Evolutionary conservation across 2,797 vertebrate genomes (phyloP), one percentile per base, ranked within the genome.

Genomic region (Euthynnus affinis): DNA sequence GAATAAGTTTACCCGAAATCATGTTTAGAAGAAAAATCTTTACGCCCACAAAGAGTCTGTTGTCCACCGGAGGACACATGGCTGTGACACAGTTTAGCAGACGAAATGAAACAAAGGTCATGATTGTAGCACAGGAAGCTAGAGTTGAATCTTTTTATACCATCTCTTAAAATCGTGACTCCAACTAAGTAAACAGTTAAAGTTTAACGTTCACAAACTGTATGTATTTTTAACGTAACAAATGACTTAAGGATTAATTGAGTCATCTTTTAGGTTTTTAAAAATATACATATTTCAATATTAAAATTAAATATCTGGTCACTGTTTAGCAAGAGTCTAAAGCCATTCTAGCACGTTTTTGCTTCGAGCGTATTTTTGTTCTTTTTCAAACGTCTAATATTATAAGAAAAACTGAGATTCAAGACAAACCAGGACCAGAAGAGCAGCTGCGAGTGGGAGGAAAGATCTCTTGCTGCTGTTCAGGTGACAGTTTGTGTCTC

Each of bases 131-230:
- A 12, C 52, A 27, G 17, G 62, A 49, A 59, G 44, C 12, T 51
- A 2, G 3, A 70, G 34, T 49, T 60, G 3, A 63, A 51, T 25
- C 52, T 29, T 1, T 46, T 68, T 51, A 6, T 44, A 59, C 25
- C 14, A 40, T 78, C 74, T 82, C 56, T 71, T 32, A 66, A 74
- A 22, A 46, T 4, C 12, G 0, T 46, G 12, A 20, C 65, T 66
- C 17, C 3, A 49, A 60, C 52, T 49, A 14, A 80, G 29, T 51
- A 67, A 71, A 76, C 60, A 34, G 52, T 66, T 59, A 1, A 18
- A 46, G 67, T 69, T 69, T 52, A 37, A 82, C 79, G 71, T 76
- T 76, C 74, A 80, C 32, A n/a, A n/a, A n/a, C n/a, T n/a, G n/a
- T n/a, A n/a, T n/a, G n/a, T n/a, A n/a, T n/a, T n/a, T n/a, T n/a